Conservation (phyloP, 2,797 vertebrate species). For the Mustela erminea region DNA sequence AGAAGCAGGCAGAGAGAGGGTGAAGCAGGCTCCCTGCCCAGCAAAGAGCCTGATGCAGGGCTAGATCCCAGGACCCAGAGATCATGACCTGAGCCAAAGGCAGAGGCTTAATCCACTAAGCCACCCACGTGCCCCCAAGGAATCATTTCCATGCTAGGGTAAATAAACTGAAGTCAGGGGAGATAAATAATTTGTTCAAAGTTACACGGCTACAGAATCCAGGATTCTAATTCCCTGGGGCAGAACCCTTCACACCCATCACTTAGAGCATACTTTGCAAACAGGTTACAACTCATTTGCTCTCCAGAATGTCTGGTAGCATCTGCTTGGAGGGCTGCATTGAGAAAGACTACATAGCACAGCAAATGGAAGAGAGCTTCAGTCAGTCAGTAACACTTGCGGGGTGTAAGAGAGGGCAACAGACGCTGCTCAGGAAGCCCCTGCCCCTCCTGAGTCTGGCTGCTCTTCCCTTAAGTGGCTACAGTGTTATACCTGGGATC, state of each 20-base stretch:
- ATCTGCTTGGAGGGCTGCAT: background rate
- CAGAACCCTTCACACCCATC: background rate
- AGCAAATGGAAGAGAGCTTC: background rate
- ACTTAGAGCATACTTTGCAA: background rate
- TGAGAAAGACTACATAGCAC: background rate
- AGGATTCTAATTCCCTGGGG: constrained; percentile 9
- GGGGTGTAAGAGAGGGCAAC: fast-evolving
- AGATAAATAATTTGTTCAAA: background rate
- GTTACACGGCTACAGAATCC: background rate
- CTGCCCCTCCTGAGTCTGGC: background rate
- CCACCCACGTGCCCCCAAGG: background rate
- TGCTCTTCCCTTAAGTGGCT: background rate
- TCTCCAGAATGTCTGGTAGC: background rate
- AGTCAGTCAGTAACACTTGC: fast-evolving
- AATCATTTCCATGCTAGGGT: background rate
- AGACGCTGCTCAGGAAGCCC: too few relatives aligned
- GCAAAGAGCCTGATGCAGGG: too few relatives aligned
- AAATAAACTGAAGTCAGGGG: background rate
- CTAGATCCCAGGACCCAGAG: too few relatives aligned
- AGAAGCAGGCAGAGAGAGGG: too few relatives aligned
- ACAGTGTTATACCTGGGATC: background rate
- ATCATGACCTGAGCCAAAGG: too few relatives aligned
- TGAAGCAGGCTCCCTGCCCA: too few relatives aligned
- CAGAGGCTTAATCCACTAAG: too few relatives aligned
- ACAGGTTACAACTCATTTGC: background rate